Conservation (phyloP, 1,140 invertebrate genomes). For the Nymphalis io region DNA sequence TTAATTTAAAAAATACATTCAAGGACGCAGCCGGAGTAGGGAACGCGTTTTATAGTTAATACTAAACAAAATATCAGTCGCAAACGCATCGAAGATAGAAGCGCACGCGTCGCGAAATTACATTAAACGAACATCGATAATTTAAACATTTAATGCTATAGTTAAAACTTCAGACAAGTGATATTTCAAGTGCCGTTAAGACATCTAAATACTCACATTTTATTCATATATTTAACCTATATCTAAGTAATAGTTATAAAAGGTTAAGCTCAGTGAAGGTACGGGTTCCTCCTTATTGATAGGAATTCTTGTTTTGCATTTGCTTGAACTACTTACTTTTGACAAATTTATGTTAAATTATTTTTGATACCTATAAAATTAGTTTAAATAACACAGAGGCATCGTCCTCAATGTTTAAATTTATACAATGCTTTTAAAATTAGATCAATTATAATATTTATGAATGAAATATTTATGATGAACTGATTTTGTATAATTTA, state of each 20-base stretch:
- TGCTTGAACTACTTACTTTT: not conserved
- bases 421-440: constrained; percentile 18
- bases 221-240: not conserved
- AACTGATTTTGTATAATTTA: not conserved
- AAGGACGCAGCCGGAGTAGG: constrained; percentile 37
- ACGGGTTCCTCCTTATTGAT: not conserved
- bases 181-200: constrained; percentile 6
- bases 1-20: constrained; percentile 19
- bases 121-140: constrained; percentile 14
- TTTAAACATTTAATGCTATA: not conserved
- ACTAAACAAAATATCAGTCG: not conserved
- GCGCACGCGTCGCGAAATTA: constrained; percentile 11
- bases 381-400: not conserved
- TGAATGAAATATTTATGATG: constrained; percentile 10
- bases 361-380: not conserved
- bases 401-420: not conserved
- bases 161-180: constrained; percentile 8
- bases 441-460: constrained; percentile 34
- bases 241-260: not conserved
- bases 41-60: not conserved
- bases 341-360: not conserved
- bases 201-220: not conserved
- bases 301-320: not conserved
- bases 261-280: constrained; percentile 9
- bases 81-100: not conserved